Evolutionary conservation across 2,113 vertebrate genomes (phyloP).

Genomic region (Speoplatyrhinus poulsoni): DNA sequence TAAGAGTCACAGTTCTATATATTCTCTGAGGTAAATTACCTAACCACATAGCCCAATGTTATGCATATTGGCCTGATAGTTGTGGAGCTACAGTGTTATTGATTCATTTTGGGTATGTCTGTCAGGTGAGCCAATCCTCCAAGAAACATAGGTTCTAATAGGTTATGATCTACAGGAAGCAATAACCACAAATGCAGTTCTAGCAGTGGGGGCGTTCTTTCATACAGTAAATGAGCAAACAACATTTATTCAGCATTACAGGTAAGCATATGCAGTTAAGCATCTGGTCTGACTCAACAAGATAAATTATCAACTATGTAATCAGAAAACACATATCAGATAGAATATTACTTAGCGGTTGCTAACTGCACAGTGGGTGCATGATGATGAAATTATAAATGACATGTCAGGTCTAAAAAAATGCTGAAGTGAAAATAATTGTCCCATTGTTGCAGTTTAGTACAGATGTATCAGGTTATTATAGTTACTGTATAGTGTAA

Average conservation of each 20-base stretch:
- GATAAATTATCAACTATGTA: constrained; percentile 15
- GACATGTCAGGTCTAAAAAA: not conserved
- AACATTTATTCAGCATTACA: constrained; percentile 11
- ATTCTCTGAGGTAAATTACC: no score
- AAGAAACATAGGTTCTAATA: not conserved
- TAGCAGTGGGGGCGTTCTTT: constrained; percentile 3
- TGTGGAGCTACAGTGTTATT: no score
- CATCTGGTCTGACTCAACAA: constrained; percentile 15
- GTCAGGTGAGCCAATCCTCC: not conserved
- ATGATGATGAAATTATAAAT: not conserved
- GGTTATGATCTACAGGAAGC: not conserved
- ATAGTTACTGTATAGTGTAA: no score
- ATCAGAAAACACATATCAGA: constrained; percentile 14
- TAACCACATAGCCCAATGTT: no score
- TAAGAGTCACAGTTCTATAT: no score
- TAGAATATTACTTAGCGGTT: constrained; percentile 16
- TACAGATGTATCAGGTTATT: no score
- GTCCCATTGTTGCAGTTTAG: no score
- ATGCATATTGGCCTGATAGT: no score
- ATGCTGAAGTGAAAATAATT: not conserved
- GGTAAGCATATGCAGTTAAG: constrained; percentile 26
- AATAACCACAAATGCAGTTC: not conserved
- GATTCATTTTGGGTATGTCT: no score
- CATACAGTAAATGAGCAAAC: constrained; percentile 19
- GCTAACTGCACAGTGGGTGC: no score